Percentiles rank a stretch among this genome's conserved stretches.
These are phyloP conservation scores for Aramus guarauna DNA, from an alignment of 2,113 vertebrate species.

Conservation along the genomic window DNA sequence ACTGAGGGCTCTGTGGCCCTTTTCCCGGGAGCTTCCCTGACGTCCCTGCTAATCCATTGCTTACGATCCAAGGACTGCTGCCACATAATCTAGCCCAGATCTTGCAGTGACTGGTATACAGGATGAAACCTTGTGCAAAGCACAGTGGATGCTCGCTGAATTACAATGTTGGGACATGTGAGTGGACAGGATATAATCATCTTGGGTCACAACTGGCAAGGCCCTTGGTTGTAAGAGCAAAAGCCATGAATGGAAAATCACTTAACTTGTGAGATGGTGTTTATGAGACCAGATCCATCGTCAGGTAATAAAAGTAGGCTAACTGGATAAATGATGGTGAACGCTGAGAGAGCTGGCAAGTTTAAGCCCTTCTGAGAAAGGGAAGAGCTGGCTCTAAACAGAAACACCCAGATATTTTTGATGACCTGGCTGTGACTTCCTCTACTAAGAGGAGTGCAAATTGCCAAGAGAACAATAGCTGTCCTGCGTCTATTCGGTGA, in stretches of 20 bases:
- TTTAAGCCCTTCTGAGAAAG: neutral
- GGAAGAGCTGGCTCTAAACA: neutral
- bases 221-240: neutral
- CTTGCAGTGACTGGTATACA: neutral
- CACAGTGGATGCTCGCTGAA: neutral
- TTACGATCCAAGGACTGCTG: neutral
- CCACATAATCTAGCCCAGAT: accelerated
- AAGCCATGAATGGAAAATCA: neutral
- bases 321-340: neutral
- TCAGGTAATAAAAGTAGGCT: neutral
- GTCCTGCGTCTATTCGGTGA: neutral
- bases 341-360: neutral
- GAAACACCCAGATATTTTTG: neutral
- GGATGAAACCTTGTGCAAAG: neutral
- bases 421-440: neutral
- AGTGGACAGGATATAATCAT: neutral
- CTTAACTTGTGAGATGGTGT: neutral
- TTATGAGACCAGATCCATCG: neutral
- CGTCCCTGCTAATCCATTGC: neutral
- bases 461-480: neutral
- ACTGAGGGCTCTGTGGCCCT: neutral
- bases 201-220: neutral
- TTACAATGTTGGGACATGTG: no score
- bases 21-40: neutral
- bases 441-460: neutral